Base-by-base conservation (phyloP, 1,140 invertebrate species). In the Drosophila parvula region DNA sequence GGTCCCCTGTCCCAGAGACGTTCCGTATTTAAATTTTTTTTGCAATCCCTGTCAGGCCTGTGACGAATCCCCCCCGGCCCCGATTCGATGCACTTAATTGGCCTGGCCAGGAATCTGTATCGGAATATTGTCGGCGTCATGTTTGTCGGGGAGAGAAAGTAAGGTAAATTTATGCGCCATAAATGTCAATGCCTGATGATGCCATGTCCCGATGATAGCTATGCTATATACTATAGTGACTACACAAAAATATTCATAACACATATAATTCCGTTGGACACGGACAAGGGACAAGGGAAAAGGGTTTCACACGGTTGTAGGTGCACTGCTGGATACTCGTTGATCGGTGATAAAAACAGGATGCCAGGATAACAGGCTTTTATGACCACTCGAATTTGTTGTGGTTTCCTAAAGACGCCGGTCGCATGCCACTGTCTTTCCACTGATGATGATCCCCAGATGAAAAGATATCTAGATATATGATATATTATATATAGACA, bases 41-140 rank as follows among this genome's bases (percentile, higher is more conserved):
- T 27, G 83, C 84, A 82, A 84, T 74, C 47, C 76, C 71, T 63
- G 71, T 70, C 80, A 77, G 44, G 44, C 14, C 56, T 82, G 77
- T 82, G 79, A 86, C 83, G 83, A 88, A 86, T 88, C 41, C 60
- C 38, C 18, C 16, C 14, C 47, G 27, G 43, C 22, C 51, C 27
- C 79, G 73, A 88, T 88, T 88, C 83, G 83, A 71, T 74, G 84
- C 83, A 88, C 84, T 89, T 88, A 88, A 88, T 88, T 88, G 84
- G 81, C 74, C 77, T 55, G 62, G 62, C 53, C 40, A 51, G 68
- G 36, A 47, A n/a, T 44, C 53, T 27, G 16, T 22, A 27, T 38
- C 32, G 32, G 16, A 9, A 48, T 47, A 47, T n/a, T 48, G 40
- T 32, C 28, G 22, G n/a, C 45, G 16, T 41, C 12, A 16, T 8